Percentiles rank a stretch among this genome's conserved stretches.
Conservation (phyloP, 2,113 vertebrate species). For the Rhabdornis inornatus region DNA sequence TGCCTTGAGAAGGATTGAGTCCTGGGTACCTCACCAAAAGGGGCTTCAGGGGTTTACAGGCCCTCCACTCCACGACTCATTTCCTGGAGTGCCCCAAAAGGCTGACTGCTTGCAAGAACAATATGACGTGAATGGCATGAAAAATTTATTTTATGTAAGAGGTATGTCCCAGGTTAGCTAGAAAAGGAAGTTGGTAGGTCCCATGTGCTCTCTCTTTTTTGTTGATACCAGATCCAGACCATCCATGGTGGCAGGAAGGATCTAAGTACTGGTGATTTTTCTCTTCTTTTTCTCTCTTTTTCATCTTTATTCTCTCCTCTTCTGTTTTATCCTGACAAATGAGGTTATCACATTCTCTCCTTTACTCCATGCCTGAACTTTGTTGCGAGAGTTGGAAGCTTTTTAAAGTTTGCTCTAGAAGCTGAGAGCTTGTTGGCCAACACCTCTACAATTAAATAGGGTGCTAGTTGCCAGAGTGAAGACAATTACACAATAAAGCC, state of each 20-base stretch:
- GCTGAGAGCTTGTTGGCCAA: neutral
- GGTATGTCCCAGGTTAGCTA: neutral
- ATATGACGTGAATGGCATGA: neutral
- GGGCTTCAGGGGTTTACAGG: neutral
- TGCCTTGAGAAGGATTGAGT: neutral
- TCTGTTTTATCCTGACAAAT: neutral
- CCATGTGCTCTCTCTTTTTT: neutral
- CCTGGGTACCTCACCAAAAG: neutral
- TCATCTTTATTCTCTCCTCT: neutral
- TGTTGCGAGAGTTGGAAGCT: neutral
- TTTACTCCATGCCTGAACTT: neutral
- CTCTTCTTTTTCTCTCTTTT: neutral
- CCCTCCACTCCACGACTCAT: rapidly evolving
- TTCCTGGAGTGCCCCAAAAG: neutral
- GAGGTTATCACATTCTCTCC: neutral
- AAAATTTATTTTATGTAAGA: neutral
- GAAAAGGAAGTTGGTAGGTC: neutral
- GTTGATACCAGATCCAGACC: rapidly evolving
- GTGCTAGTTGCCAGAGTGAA: neutral
- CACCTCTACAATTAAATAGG: neutral
- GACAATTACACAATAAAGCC: neutral
- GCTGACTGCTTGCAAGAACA: neutral
- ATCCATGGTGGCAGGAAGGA: neutral
- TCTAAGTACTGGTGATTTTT: neutral
- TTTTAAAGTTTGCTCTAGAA: neutral